A percentile compares a stretch with the other conserved stretches of the same genome.
phyloP scores from a whole-genome alignment of 2,113 vertebrate genomes.

The Ciconia maguari region DNA sequence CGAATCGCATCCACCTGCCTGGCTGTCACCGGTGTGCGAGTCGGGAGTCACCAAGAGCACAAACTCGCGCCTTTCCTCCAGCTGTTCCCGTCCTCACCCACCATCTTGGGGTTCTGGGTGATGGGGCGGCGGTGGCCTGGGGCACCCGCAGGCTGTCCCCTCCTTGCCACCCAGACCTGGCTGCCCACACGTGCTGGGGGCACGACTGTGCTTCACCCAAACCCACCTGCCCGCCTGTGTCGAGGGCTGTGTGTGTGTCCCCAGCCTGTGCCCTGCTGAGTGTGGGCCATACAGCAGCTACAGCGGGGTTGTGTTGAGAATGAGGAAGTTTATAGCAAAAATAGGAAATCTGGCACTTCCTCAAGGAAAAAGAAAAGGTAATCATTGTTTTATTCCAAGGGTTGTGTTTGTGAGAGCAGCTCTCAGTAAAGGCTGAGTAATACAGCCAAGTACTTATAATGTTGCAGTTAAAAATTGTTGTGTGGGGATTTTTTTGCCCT shows the following conservation, averaged over 20 bases:
- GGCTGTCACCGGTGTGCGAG: rapidly evolving
- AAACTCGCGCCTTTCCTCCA: rapidly evolving
- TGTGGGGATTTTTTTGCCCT: neutral
- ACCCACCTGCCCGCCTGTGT: neutral
- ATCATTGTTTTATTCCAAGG: neutral
- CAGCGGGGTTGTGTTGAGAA: neutral
- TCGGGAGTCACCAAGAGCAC: rapidly evolving
- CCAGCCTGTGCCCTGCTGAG: rapidly evolving
- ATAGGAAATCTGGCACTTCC: slow-evolving; percentile 51
- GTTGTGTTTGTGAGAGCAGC: neutral
- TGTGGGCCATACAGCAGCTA: neutral
- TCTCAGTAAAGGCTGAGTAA: neutral
- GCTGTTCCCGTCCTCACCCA: neutral
- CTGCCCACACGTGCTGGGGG: rapidly evolving
- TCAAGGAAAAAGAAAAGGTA: neutral
- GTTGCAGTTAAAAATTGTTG: neutral
- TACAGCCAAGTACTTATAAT: neutral
- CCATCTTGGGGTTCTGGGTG: rapidly evolving
- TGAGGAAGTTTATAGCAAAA: slow-evolving; percentile 48
- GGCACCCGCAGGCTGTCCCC: neutral
- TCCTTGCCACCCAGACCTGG: neutral
- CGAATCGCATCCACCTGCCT: rapidly evolving
- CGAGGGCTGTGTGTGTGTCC: neutral
- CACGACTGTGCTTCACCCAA: neutral
- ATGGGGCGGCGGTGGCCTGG: rapidly evolving